These are phyloP conservation scores for Drosophila yakuba DNA, from an alignment of 1,140 invertebrate species.

Conservation along the genomic window DNA sequence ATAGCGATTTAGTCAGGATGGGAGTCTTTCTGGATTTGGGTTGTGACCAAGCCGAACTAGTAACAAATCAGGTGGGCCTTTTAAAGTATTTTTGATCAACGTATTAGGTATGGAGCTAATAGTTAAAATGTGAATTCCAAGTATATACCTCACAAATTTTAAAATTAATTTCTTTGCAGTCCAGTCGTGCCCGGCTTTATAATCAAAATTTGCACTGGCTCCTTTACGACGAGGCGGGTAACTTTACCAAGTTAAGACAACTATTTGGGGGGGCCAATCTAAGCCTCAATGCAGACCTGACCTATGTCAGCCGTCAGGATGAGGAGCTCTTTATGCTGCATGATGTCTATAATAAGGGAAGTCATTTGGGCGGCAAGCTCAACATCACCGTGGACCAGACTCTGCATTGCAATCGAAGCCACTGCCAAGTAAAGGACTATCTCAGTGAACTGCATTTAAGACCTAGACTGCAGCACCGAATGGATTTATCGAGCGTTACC, in stretches of 20 bases:
- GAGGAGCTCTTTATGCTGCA: conserved; percentile 43
- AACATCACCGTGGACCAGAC: conserved; percentile 75
- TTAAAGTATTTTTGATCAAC: not conserved
- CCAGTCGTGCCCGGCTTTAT: conserved; percentile 53
- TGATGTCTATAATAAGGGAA: conserved; percentile 80
- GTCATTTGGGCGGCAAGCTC: conserved; percentile 63
- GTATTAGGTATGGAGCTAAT: not conserved
- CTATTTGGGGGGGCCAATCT: conserved; percentile 60
- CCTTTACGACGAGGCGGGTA: conserved; percentile 56
- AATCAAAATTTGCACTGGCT: conserved; percentile 67
- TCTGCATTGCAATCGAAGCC: conserved; percentile 48
- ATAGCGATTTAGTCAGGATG: conserved; percentile 45
- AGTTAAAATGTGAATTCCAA: too few species aligned
- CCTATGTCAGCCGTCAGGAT: conserved; percentile 22
- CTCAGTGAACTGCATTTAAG: conserved; percentile 59
- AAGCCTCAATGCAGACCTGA: conserved; percentile 70
- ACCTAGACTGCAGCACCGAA: conserved; percentile 57
- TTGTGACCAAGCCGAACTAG: conserved; percentile 35
- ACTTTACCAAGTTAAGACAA: conserved; percentile 37
- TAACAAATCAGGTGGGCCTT: conserved; percentile 58
- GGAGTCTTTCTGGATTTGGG: conserved; percentile 68
- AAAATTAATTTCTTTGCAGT: conserved; percentile 35
- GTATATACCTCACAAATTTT: too few species aligned
- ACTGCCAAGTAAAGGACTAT: conserved; percentile 48
- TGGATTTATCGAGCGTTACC: conserved; percentile 59